Base-by-base conservation (phyloP, 2,888 invertebrate species). In the Cancer borealis region DNA sequence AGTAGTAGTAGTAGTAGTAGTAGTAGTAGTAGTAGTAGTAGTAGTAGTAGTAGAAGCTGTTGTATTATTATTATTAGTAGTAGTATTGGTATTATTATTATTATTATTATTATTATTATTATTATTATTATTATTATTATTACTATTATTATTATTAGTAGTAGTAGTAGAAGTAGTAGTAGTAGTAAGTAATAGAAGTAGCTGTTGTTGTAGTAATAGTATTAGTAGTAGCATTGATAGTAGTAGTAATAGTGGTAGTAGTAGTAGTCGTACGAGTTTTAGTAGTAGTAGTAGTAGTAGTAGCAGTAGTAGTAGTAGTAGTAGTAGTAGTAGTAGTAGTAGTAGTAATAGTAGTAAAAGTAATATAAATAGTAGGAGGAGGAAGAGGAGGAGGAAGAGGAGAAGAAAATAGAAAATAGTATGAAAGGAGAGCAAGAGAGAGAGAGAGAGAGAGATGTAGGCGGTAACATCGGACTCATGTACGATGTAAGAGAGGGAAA, bases 301-400 rank as follows among this genome's bases (percentile, higher is more conserved):
- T 79, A 79, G 79, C 5, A 79, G 79, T 79, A 79, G 79, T 26
- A 79, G 79, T 79, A 79, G 79, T 79, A 79, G 79, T 26, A 79
- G 79, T 79, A 79, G 79, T 79, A 79, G 79, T 79, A 79, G 79
- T 79, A 79, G 79, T 79, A 79, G 79, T 79, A 79, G 79, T 79
- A 79, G 79, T 79, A 79, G 79, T 79, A 79, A 6, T 79, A 79
- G 79, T 79, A 79, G 79, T 79, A 79, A 3, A 1, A 66, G 66
- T 66, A n/a, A 3, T 66, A n/a, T 1, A 10, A 73, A n/a, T 17
- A n/a, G 88, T 46, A 47, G 49, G 10, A 88, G n/a, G 26, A 73
- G 73, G 88, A 47, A 2, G 26, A 47, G 47, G 47, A 46, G 45
- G 12, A 46, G 79, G 79, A 30, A 3, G 14, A 39, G 39, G 39